Conservation (phyloP, 2,888 invertebrate species). For the Dioctria linearis region DNA sequence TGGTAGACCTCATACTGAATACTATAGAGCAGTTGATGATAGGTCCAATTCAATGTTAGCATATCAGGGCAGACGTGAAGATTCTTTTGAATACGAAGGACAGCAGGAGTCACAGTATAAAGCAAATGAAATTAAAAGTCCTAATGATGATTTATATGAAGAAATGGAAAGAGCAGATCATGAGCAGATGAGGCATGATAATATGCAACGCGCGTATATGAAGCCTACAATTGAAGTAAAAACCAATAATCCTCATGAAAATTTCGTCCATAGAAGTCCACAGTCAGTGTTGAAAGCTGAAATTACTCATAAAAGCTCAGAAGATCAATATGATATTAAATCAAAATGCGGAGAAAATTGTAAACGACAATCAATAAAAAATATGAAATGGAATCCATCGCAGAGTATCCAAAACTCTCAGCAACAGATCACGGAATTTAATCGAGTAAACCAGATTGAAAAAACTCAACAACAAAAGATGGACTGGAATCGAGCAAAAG, state of each 20-base stretch:
- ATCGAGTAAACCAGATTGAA: no score
- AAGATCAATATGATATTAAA: no score
- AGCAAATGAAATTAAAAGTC: constrained; percentile 4
- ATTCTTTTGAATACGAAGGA: constrained; percentile 29
- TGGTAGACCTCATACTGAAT: not conserved
- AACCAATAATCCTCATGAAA: not conserved
- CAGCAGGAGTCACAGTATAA: constrained; percentile 4
- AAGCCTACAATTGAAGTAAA: not conserved
- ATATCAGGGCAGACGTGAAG: not conserved
- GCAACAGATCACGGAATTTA: no score
- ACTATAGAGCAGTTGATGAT: not conserved
- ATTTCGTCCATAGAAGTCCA: not conserved
- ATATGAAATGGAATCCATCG: no score
- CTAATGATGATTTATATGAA: not conserved
- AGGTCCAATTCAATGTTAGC: not conserved
- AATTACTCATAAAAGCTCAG: no score
- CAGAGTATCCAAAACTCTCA: no score
- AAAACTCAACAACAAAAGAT: not conserved
- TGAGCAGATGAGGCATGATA: not conserved
- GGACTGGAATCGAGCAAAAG: not conserved
- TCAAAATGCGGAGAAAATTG: no score
- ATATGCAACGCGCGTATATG: not conserved
- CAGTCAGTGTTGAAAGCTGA: no score
- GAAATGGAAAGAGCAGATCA: not conserved
- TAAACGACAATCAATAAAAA: no score